These are phyloP conservation scores for Tapirus terrestris DNA, from an alignment of 2,113 vertebrate genomes.

Conservation along the genomic window DNA sequence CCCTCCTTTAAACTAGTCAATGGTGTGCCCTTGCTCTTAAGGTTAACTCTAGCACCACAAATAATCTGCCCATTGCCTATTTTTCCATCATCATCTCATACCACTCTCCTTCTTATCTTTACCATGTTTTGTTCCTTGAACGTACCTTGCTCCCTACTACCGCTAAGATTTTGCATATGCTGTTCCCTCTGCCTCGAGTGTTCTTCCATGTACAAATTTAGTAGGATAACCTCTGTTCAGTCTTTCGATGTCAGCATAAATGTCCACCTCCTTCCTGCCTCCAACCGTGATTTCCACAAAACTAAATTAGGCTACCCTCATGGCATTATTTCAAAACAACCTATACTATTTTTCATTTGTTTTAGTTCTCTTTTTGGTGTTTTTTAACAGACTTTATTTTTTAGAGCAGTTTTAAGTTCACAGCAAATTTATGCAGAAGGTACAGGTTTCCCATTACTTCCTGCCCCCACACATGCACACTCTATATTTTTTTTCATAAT, in stretches of 20 bases:
- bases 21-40: background rate
- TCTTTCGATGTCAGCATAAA: background rate
- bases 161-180: background rate
- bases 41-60: background rate
- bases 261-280: background rate
- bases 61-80: background rate
- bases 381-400: background rate
- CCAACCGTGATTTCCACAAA: background rate
- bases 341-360: too few species aligned
- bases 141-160: background rate
- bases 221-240: background rate
- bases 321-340: background rate
- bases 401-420: background rate
- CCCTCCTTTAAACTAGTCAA: too few species aligned
- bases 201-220: background rate
- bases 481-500: background rate
- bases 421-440: background rate
- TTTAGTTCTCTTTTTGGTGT: background rate
- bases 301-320: background rate
- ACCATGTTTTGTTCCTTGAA: background rate
- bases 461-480: background rate
- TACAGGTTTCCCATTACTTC: background rate
- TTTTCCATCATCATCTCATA: background rate
- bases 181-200: background rate
- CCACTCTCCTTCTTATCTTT: background rate